Base-by-base conservation (phyloP, 2,888 invertebrate species). In the Dromius quadrimaculatus region DNA sequence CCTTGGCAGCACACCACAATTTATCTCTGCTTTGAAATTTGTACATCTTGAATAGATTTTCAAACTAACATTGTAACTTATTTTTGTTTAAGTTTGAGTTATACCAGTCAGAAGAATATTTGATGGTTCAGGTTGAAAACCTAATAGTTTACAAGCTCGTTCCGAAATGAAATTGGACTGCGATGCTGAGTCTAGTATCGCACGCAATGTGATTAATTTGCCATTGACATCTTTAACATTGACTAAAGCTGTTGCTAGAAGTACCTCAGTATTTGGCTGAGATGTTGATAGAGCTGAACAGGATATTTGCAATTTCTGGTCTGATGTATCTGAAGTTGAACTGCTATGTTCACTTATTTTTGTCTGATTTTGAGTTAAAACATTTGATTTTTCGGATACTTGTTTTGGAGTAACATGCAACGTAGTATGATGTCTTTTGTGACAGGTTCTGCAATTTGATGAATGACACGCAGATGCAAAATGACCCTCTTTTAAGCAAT, bases 131-230 rank as follows among this genome's bases (percentile, higher is more conserved):
- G 3, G 3, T n/a, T 9, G 41, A n/a, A 41, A 9, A 4, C 15
- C 15, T 13, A 41, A 13, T 41, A 3, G 41, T 41, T 41, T 41
- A 9, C 41, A 41, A 13, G 41, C 41, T 11, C 5, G 3, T 13
- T 41, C 41, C 4, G 41, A 11, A 4, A 41, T 41, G n/a, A 41
- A 41, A 41, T 41, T 41, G 2, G 41, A 41, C n/a, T 41, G 41
- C 3, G 41, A 3, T 13, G 41, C 41, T 41, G 41, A 41, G 41
- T 41, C 41, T 9, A 41, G n/a, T 3, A 41, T 11, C 15, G 41
- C 41, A 11, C 41, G 41, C 15, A 41, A 41, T 4, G 41, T 41
- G n/a, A n/a, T 4, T 9, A 11, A 11, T 6, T 41, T n/a, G 3
- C 41, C 41, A 4, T 41, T 41, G 15, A n/a, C 41, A 13, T 41